Evolutionary conservation across 30 jellyfish, hydroid and myxozoan species (phyloP), one percentile per base, ranked within the genome.

Genomic region (Aurelia aurita): DNA sequence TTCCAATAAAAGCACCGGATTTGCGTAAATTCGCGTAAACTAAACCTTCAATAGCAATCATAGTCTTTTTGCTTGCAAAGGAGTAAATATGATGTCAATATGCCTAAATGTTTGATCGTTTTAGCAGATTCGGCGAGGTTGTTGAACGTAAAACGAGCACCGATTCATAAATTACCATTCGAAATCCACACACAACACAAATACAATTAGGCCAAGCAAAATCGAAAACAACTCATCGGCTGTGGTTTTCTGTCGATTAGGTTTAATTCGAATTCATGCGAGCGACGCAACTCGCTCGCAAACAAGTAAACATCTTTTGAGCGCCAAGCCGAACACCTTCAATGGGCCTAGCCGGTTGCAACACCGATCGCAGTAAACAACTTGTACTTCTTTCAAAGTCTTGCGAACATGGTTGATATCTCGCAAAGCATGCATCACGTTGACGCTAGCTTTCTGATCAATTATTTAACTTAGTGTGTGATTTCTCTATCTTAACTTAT

Each of bases 331-430:
- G 85, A 75, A 32, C 71, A 75, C 87, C 87, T 31, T 75, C 87
- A 75, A 75, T 75, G 76, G 87, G 87, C 87, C 87, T 75, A 75
- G 76, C 87, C 87, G 87, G 87, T 75, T 26, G 59, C 76, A 23
- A 63, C 76, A 13, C 59, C 76, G 69, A 61, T 68, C 69, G 87
- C 77, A 34, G 87, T 75, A 75, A 75, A 75, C 87, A 75, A 75
- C 87, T 75, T 46, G 87, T 75, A 69, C 60, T 58, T 58, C 51
- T 39, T 39, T 39, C 51, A 39, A 39, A 39, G 18, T 39, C 51
- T 39, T 39, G 51, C 51, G 51, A 39, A 39, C 51, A 39, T 39
- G 51, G 51, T 39, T 39, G 51, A 39, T 39, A 39, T 39, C 51
- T 39, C 51, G 51, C 51, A 39, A 39, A 39, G 51, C 51, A 39